Base-by-base conservation (phyloP, 2,888 invertebrate species). In the Lordiphosa fenestrarum region DNA sequence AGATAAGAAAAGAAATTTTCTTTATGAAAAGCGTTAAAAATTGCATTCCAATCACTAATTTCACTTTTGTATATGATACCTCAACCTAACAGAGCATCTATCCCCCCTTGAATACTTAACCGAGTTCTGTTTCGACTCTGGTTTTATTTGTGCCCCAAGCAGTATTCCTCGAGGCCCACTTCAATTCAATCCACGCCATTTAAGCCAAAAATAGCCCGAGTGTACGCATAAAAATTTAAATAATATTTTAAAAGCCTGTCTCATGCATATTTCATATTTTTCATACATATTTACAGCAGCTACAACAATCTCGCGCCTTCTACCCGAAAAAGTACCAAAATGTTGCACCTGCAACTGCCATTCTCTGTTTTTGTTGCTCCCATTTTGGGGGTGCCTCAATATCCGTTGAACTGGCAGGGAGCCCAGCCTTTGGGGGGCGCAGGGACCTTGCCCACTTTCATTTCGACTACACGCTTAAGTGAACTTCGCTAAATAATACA, bases 341-440 rank as follows among this genome's bases (percentile, higher is more conserved):
- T 69, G 52, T 80, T 76, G 73, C 76, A 83, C 76, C 81, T 76
- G 80, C 80, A 66, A 66, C 76, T 71, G 75, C 80, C 69, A 59
- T 77, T 73, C 57, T 54, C 61, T 41, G 21, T 30, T 46, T 59
- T 7, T 21, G 9, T 19, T 15, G 4, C 33, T 15, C 23, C 15
- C 46, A 47, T 55, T 37, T 42, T 46, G 46, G 53, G 53, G 46
- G 51, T 63, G 57, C 71, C 69, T 73, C 84, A 81, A 84, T 78
- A 73, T 84, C 73, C 84, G 77, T 73, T 39, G 73, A 69, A 70
- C 59, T 60, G 81, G 64, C 70, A 63, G 25, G 54, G 15, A 15
- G 15, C 15, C 15, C 66, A 83, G 44, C 57, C 65, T 54, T 40
- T 9, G n/a, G 30, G 56, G 56, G 15, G 15, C 15, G 35, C 44